Conservation (phyloP, 2,113 vertebrate species). For the pig (Sus scrofa) region DNA sequence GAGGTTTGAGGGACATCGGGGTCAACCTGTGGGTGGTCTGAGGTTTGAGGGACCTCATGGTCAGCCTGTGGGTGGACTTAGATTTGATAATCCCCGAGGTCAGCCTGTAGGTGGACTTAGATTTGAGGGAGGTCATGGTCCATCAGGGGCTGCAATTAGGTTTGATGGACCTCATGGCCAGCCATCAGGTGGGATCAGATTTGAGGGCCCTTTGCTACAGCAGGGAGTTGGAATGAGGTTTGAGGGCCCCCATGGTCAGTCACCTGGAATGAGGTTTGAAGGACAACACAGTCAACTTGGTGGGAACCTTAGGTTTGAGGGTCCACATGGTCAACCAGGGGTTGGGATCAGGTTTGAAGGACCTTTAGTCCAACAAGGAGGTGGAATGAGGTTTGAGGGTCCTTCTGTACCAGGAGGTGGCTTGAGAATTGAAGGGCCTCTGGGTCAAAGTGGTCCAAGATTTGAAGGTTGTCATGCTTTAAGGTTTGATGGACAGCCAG, state of each 20-base stretch:
- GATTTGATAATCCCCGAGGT: slow-evolving; percentile 91
- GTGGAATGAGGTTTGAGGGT: slow-evolving; percentile 91
- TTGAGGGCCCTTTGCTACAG: slow-evolving; percentile 89
- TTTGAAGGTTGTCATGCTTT: slow-evolving; percentile 89
- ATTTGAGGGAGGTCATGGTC: slow-evolving; percentile 90
- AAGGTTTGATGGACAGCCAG: slow-evolving; percentile 90
- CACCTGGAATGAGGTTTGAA: slow-evolving; percentile 88
- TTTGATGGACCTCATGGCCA: slow-evolving; percentile 93
- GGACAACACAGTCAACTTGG: slow-evolving; percentile 87
- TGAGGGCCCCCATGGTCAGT: slow-evolving; percentile 88
- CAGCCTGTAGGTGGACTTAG: slow-evolving; percentile 89
- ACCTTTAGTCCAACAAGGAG: slow-evolving; percentile 88
- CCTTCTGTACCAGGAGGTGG: slow-evolving; percentile 90
- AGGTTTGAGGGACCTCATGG: slow-evolving; percentile 91
- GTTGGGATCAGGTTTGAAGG: slow-evolving; percentile 90
- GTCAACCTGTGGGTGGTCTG: slow-evolving; percentile 88
- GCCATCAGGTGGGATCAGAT: slow-evolving; percentile 88
- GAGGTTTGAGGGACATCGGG: slow-evolving; percentile 90
- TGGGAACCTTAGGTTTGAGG: slow-evolving; percentile 89
- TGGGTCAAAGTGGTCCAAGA: slow-evolving; percentile 89
- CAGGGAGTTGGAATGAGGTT: slow-evolving; percentile 88
- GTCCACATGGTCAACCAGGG: slow-evolving; percentile 89
- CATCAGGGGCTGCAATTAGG: slow-evolving; percentile 88
- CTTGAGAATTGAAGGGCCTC: slow-evolving; percentile 90
- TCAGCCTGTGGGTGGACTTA: slow-evolving; percentile 90